phyloP scores from a whole-genome alignment of 2,113 vertebrate genomes.

The Rhea americana region DNA sequence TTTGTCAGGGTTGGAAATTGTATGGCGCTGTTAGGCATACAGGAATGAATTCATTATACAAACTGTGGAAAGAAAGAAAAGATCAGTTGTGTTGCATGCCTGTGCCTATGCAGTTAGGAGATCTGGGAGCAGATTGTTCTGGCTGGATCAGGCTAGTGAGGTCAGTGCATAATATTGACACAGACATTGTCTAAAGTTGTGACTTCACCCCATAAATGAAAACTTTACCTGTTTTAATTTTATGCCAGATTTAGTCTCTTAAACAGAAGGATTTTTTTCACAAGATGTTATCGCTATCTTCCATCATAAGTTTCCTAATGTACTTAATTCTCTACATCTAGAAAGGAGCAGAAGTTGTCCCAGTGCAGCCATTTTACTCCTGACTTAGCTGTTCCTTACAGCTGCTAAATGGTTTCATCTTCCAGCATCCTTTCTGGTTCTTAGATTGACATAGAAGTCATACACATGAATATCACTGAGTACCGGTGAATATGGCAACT shows the following conservation, averaged over 20 bases:
- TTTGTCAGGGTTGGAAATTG: no score
- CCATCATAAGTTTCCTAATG: neutral
- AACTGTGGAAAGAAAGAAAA: neutral
- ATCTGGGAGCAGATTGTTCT: neutral
- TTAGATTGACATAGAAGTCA: neutral
- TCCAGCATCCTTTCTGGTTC: rapidly evolving
- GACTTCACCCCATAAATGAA: neutral
- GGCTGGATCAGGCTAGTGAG: neutral
- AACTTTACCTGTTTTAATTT: neutral
- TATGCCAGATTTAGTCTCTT: no score
- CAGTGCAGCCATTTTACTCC: rapidly evolving
- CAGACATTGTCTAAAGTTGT: neutral
- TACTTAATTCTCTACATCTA: neutral
- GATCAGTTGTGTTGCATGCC: neutral
- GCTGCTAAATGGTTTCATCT: rapidly evolving
- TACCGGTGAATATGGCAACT: neutral
- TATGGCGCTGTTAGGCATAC: neutral
- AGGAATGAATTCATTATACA: neutral
- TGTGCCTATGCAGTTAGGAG: no score
- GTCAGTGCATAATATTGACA: rapidly evolving
- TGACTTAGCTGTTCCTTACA: rapidly evolving
- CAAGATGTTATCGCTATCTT: rapidly evolving
- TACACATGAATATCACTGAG: neutral
- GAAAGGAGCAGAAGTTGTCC: rapidly evolving
- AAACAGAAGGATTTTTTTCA: neutral